Evolutionary conservation across 2,113 vertebrate species (phyloP).

Genomic region (Nothocercus nigrocapillus): DNA sequence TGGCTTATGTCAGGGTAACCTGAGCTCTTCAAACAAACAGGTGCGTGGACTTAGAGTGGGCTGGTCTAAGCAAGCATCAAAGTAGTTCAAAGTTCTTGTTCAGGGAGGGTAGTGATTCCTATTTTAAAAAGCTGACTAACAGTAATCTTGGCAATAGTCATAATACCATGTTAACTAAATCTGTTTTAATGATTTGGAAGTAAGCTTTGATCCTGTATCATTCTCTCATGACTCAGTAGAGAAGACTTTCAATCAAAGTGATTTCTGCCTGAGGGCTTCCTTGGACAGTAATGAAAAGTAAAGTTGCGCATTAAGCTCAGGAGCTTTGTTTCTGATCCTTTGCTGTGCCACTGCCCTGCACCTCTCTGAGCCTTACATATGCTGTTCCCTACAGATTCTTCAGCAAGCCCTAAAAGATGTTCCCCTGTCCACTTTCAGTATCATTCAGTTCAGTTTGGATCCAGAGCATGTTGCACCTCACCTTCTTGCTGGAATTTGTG

Average conservation of each 20-base stretch:
- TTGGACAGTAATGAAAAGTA: conserved; percentile 9
- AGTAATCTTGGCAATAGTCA: background rate
- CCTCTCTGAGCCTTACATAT: background rate
- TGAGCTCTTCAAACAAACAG: conserved; percentile 82
- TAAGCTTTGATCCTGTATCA: conserved; percentile 54
- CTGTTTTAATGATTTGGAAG: background rate
- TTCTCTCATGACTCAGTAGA: conserved; percentile 10
- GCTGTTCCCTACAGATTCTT: conserved; percentile 76
- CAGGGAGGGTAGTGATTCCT: conserved; percentile 21
- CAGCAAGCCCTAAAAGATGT: conserved; percentile 75
- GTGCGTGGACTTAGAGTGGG: conserved; percentile 71
- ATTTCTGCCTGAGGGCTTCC: conserved; percentile 34
- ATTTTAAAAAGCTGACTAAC: conserved; percentile 10
- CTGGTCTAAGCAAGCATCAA: conserved; percentile 15
- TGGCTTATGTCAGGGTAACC: conserved; percentile 71
- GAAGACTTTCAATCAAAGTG: background rate
- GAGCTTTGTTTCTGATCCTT: background rate
- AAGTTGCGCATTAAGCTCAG: background rate
- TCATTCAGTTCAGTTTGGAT: conserved; percentile 81
- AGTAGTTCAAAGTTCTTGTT: conserved; percentile 29
- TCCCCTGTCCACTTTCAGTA: conserved; percentile 79
- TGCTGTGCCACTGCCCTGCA: background rate
- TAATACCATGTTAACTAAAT: background rate
- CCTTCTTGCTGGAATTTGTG: conserved; percentile 44
- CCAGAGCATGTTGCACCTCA: conserved; percentile 13